Conservation (phyloP, 2,797 vertebrate genomes). For the Anolis apletophallus region DNA sequence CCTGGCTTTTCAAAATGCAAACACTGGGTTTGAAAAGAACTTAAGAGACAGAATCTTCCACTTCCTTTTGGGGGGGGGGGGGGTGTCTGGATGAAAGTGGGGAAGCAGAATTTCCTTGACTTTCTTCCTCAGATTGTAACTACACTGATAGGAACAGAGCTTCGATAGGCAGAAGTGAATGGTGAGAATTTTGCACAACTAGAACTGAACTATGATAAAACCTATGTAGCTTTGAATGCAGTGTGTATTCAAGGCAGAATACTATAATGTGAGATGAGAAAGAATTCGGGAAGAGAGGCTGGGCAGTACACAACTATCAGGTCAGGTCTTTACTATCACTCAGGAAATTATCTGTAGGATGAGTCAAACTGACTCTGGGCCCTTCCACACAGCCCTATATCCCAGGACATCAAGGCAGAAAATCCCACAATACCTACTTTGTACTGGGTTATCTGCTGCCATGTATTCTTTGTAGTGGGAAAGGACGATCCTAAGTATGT, state of each 20-base stretch:
- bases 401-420: too few relatives aligned
- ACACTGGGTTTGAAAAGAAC: background rate
- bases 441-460: too few relatives aligned
- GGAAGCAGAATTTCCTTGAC: background rate
- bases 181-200: background rate
- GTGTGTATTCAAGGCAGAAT: background rate
- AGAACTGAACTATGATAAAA: too few relatives aligned
- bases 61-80: too few relatives aligned
- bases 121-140: background rate
- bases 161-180: background rate
- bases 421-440: too few relatives aligned
- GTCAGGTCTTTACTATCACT: background rate
- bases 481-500: background rate
- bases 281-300: background rate
- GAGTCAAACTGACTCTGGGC: background rate
- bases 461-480: background rate
- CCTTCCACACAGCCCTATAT: too few relatives aligned
- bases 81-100: background rate
- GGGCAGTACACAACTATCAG: background rate
- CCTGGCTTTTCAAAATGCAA: background rate
- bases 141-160: background rate
- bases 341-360: background rate
- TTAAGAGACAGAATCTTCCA: background rate
- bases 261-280: background rate
- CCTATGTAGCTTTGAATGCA: background rate